A percentile compares a stretch with the other conserved stretches of the same genome.
phyloP scores from a whole-genome alignment of 1,140 invertebrate species.

The Aphelenchoides besseyi region DNA sequence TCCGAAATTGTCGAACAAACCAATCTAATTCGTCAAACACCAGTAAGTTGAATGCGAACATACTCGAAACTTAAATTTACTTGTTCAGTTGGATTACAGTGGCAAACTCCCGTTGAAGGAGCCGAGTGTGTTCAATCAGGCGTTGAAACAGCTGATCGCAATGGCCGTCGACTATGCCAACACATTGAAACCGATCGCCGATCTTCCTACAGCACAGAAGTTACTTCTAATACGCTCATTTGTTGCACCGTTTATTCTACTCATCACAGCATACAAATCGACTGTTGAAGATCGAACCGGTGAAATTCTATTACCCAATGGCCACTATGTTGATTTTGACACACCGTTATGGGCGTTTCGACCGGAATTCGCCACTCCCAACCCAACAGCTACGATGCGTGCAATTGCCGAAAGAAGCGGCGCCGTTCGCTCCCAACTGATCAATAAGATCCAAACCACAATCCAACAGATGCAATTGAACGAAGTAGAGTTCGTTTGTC shows the following conservation, averaged over 20 bases:
- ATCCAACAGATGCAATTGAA: conserved; percentile 32
- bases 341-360: conserved; percentile 24
- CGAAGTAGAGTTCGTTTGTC: conserved; percentile 50
- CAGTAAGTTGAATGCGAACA: not conserved
- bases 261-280: conserved; percentile 38
- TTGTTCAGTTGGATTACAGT: conserved; percentile 50
- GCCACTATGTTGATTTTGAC: conserved; percentile 29
- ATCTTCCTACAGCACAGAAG: conserved; percentile 50
- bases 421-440: not conserved
- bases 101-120: conserved; percentile 30
- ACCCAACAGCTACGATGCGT: not conserved
- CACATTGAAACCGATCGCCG: conserved; percentile 61
- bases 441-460: not conserved
- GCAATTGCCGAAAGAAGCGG: not conserved
- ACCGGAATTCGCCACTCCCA: not conserved
- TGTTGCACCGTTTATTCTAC: conserved; percentile 38
- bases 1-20: conserved; percentile 6
- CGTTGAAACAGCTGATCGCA: conserved; percentile 50
- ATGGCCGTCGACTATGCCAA: conserved; percentile 60
- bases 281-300: conserved; percentile 18
- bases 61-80: not conserved
- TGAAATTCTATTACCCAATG: conserved; percentile 45
- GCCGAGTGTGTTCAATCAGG: conserved; percentile 25
- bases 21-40: not conserved
- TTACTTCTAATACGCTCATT: conserved; percentile 31